Percentiles rank a stretch among this genome's conserved stretches.
These are phyloP conservation scores for Pan paniscus DNA, from an alignment of 2,113 vertebrate species.

Conservation along the genomic window DNA sequence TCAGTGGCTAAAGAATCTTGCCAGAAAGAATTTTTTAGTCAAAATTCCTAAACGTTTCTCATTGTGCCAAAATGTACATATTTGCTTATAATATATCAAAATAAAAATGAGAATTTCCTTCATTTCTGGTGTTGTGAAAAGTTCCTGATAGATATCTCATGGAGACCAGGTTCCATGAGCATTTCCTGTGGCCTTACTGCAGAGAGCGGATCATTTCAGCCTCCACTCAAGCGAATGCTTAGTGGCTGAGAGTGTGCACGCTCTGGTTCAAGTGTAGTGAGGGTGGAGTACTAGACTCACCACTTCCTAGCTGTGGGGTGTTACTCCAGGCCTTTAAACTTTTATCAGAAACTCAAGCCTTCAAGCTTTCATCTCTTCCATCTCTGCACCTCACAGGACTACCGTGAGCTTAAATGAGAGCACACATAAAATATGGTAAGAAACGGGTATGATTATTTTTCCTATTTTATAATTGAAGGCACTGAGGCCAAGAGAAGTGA, in stretches of 20 bases:
- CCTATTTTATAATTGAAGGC: neutral
- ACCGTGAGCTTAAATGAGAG: neutral
- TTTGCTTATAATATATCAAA: neutral
- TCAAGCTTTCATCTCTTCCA: neutral
- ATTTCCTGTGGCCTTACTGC: neutral
- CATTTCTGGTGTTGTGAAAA: neutral
- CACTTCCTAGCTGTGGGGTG: neutral
- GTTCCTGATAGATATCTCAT: neutral
- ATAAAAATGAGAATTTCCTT: neutral
- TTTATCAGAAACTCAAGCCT: neutral
- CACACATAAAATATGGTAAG: neutral
- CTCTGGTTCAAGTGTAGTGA: no score
- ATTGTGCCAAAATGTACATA: neutral
- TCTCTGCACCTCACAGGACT: neutral
- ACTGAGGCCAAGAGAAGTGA: neutral
- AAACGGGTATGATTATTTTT: no score
- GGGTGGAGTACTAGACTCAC: neutral
- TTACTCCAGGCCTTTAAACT: neutral
- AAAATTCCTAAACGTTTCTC: neutral
- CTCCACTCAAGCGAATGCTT: no score
- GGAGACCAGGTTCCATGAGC: no score
- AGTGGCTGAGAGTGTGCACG: fast-evolving
- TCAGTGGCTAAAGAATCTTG: neutral
- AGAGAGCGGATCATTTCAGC: neutral
- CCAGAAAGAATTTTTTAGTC: neutral